These are phyloP conservation scores for Mesaphorura yosii DNA, from an alignment of 1,140 invertebrate genomes.

Conservation along the genomic window DNA sequence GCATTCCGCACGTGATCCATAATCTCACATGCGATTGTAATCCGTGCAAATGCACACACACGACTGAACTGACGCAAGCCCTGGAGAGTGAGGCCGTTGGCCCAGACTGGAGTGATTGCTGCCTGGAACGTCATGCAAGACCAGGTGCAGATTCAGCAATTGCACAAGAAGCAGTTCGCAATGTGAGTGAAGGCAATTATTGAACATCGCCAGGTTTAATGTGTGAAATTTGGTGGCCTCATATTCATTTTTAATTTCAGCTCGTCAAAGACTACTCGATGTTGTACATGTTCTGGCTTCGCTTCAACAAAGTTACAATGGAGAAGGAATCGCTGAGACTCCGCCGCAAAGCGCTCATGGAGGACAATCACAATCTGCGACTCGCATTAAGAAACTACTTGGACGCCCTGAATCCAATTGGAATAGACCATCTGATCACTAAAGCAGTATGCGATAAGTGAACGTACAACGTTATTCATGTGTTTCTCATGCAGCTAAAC, in stretches of 20 bases:
- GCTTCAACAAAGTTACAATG: slow-evolving; percentile 19
- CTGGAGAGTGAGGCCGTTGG: not conserved
- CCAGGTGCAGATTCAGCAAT: too few species aligned
- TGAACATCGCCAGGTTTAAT: too few species aligned
- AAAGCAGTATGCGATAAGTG: too few species aligned
- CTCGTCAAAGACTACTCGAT: slow-evolving; percentile 18
- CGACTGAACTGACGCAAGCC: not conserved
- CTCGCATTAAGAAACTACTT: slow-evolving; percentile 22
- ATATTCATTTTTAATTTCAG: slow-evolving; percentile 2
- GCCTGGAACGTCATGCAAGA: too few species aligned
- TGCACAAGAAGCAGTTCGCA: too few species aligned
- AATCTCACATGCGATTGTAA: slow-evolving; percentile 14
- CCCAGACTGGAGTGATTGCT: too few species aligned
- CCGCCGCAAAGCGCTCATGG: not conserved
- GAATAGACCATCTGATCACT: too few species aligned
- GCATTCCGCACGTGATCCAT: slow-evolving; percentile 5
- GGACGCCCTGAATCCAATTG: slow-evolving; percentile 23
- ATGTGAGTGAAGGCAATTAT: too few species aligned
- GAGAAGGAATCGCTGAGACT: slow-evolving; percentile 10
- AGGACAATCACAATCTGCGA: slow-evolving; percentile 20
- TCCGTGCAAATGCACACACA: slow-evolving; percentile 16
- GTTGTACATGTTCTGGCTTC: slow-evolving; percentile 27
- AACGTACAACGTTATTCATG: too few species aligned
- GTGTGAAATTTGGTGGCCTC: too few species aligned
- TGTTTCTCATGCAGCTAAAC: too few species aligned